phyloP scores from a whole-genome alignment of 2,888 invertebrate genomes.

The Meiosimyza platycephala region DNA sequence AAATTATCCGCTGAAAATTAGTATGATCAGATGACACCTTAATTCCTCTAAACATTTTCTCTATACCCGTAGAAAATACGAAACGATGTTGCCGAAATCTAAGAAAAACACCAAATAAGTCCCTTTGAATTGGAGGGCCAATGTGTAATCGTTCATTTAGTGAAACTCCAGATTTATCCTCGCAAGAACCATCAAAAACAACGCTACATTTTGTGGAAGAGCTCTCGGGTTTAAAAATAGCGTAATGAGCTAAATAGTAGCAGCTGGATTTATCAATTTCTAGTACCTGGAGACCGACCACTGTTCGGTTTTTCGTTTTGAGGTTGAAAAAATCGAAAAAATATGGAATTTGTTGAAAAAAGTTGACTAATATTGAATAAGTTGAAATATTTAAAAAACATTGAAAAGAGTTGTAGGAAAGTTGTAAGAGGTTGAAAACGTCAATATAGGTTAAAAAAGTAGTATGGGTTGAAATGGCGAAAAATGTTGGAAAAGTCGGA shows the following conservation, averaged over 20 bases:
- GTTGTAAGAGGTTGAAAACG: too few species aligned
- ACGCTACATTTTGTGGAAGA: neutral
- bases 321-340: too few species aligned
- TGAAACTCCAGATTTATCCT: conserved; percentile 28
- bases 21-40: neutral
- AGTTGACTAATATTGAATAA: too few species aligned
- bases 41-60: too few species aligned
- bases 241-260: conserved; percentile 37
- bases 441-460: too few species aligned
- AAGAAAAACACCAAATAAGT: conserved; percentile 34
- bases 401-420: too few species aligned
- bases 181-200: conserved; percentile 30
- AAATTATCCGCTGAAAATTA: conserved; percentile 23
- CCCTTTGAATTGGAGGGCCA: conserved; percentile 29
- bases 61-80: conserved; percentile 14
- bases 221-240: neutral
- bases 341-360: too few species aligned
- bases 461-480: too few species aligned
- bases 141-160: conserved; percentile 36
- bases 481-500: too few species aligned
- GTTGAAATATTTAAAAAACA: too few species aligned
- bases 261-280: conserved; percentile 22
- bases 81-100: conserved; percentile 31
- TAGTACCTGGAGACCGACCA: too few species aligned
- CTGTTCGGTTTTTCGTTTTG: too few species aligned